Percentiles rank a stretch among this genome's conserved stretches.
Evolutionary conservation across 2,797 vertebrate genomes (phyloP).

Genomic region (Astyanax mexicanus): DNA sequence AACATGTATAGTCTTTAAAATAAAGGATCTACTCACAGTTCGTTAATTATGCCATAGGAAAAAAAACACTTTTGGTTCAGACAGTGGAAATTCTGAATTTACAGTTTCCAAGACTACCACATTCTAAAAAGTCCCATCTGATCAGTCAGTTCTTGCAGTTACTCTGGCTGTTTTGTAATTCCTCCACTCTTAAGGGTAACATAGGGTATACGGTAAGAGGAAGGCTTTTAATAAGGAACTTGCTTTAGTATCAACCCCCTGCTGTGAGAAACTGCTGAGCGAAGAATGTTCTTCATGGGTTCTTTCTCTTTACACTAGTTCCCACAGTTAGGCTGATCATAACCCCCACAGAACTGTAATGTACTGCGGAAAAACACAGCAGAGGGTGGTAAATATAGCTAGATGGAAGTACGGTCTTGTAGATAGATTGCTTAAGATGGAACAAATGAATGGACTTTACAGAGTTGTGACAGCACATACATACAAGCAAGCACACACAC

Average conservation of each 20-base stretch:
- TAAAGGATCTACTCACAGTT: too few species aligned
- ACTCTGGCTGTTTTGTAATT: conserved; percentile 18
- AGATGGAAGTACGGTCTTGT: too few species aligned
- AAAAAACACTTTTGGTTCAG: too few species aligned
- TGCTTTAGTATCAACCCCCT: background rate
- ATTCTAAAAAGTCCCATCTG: background rate
- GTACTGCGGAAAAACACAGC: background rate
- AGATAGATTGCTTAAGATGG: too few species aligned
- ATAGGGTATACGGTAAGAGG: conserved; percentile 6
- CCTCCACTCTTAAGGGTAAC: background rate
- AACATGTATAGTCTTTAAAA: too few species aligned
- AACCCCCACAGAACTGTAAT: background rate
- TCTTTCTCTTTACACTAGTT: background rate
- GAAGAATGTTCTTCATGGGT: background rate
- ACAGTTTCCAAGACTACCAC: background rate
- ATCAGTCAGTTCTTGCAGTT: background rate
- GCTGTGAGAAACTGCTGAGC: conserved; percentile 27
- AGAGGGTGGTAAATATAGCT: background rate
- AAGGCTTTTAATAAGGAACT: conserved; percentile 43
- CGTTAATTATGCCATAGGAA: too few species aligned
- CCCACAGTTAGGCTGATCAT: too few species aligned
- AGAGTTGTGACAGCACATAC: conserved; percentile 11
- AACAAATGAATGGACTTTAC: conserved; percentile 11
- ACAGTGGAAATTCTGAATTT: background rate
- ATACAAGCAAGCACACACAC: conserved; percentile 9